phyloP scores from a whole-genome alignment of 2,888 invertebrate species.

The Drosophila kuntzei region DNA sequence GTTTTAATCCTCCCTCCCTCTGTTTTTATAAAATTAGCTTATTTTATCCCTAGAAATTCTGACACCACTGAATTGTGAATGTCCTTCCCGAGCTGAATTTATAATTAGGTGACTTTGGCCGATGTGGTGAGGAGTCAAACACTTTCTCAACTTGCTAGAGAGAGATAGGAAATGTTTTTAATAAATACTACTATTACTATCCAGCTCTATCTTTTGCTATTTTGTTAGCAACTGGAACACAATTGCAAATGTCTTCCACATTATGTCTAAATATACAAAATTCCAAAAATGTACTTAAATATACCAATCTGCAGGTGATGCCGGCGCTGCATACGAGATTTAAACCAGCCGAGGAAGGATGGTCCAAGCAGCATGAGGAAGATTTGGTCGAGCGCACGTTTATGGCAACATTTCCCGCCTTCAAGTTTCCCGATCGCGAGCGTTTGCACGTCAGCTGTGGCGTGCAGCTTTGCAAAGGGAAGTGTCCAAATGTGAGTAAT shows the following conservation, averaged over 20 bases:
- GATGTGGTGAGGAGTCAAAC: too few species aligned
- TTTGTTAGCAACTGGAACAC: background rate
- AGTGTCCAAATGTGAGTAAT: slow-evolving; percentile 88
- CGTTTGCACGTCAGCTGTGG: slow-evolving; percentile 92
- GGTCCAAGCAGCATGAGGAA: slow-evolving; percentile 85
- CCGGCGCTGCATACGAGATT: slow-evolving; percentile 83
- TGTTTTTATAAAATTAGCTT: too few species aligned
- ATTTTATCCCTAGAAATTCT: too few species aligned
- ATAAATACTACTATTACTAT: background rate
- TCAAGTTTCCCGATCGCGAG: slow-evolving; percentile 93
- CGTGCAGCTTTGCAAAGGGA: slow-evolving; percentile 91
- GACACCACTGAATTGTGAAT: background rate
- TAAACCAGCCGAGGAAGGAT: slow-evolving; percentile 84
- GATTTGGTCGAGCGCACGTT: slow-evolving; percentile 85
- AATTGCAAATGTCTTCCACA: background rate
- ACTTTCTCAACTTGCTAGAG: too few species aligned
- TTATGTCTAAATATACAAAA: background rate
- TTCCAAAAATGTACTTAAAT: background rate
- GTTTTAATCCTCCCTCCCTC: too few species aligned
- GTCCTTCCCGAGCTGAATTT: background rate
- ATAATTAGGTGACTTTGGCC: too few species aligned
- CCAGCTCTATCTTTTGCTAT: background rate
- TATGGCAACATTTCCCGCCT: slow-evolving; percentile 90
- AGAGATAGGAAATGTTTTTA: too few species aligned
- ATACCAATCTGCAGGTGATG: slow-evolving; percentile 81